Percentiles rank a stretch among this genome's conserved stretches.
phyloP scores from a whole-genome alignment of 2,113 vertebrate species.

The Pantherophis guttatus region DNA sequence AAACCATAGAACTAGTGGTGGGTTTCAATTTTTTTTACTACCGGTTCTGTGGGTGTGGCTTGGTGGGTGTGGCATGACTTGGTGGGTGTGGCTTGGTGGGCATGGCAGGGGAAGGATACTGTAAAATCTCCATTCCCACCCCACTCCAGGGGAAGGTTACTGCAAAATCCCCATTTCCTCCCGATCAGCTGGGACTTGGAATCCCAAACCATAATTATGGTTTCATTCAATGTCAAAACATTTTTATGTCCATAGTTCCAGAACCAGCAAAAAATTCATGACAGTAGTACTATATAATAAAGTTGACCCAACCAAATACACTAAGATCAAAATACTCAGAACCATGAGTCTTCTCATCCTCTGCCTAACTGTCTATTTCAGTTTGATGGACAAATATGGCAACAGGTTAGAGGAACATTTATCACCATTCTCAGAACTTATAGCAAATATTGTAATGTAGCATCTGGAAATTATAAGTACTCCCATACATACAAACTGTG shows the following conservation, averaged over 20 bases:
- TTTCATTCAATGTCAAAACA: neutral
- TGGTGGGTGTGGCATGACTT: too few species aligned
- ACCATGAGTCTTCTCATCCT: neutral
- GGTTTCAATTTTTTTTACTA: too few species aligned
- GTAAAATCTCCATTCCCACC: too few species aligned
- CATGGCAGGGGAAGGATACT: too few species aligned
- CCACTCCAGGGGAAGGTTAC: too few species aligned
- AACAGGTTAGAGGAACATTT: neutral
- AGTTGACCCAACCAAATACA: neutral
- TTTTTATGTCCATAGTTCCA: neutral
- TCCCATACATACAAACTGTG: neutral
- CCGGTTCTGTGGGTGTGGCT: too few species aligned
- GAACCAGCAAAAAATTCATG: neutral
- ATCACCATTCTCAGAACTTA: neutral
- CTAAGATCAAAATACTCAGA: neutral
- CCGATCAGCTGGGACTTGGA: too few species aligned
- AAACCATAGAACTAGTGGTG: neutral
- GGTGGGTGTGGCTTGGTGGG: too few species aligned
- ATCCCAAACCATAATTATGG: neutral
- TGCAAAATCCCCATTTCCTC: too few species aligned
- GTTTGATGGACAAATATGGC: neutral
- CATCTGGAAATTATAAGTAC: neutral
- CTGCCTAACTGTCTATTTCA: neutral
- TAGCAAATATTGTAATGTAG: neutral
- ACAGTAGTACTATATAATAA: neutral